phyloP scores from a whole-genome alignment of 1,140 invertebrate species.

The Phthorimaea operculella region DNA sequence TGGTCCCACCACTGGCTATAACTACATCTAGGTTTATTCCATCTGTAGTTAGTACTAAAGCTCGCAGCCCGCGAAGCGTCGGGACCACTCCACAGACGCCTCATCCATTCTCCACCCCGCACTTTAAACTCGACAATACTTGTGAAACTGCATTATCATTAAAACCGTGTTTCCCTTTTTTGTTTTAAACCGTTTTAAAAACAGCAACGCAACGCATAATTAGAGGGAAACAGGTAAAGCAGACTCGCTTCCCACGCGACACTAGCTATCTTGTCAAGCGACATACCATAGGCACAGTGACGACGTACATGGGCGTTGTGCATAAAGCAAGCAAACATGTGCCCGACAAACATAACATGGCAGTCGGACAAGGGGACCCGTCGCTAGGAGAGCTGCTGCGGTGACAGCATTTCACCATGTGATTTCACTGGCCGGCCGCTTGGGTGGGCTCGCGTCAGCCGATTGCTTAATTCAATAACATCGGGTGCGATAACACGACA shows the following conservation, averaged over 20 bases:
- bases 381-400: slow-evolving; percentile 1
- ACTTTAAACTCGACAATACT: slow-evolving; percentile 25
- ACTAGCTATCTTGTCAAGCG: not conserved
- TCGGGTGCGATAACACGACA: not conserved
- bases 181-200: slow-evolving; percentile 1
- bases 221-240: not conserved
- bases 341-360: not conserved
- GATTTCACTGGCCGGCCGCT: not conserved
- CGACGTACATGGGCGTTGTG: not conserved
- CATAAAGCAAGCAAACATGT: not conserved
- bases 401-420: not conserved
- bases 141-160: slow-evolving; percentile 18
- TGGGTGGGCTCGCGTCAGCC: slow-evolving; percentile 11
- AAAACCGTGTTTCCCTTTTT: slow-evolving; percentile 9
- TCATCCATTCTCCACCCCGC: slow-evolving; percentile 25
- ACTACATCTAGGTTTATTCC: not conserved
- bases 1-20: too few species aligned
- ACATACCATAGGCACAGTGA: not conserved
- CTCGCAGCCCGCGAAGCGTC: slow-evolving; percentile 21
- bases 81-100: slow-evolving; percentile 20
- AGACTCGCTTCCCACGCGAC: not conserved
- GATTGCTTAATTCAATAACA: slow-evolving; percentile 12
- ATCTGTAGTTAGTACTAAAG: slow-evolving; percentile 18
- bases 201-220: not conserved
- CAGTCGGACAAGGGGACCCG: not conserved